Conservation (phyloP, 2,113 vertebrate genomes). For the Callipepla squamata region DNA sequence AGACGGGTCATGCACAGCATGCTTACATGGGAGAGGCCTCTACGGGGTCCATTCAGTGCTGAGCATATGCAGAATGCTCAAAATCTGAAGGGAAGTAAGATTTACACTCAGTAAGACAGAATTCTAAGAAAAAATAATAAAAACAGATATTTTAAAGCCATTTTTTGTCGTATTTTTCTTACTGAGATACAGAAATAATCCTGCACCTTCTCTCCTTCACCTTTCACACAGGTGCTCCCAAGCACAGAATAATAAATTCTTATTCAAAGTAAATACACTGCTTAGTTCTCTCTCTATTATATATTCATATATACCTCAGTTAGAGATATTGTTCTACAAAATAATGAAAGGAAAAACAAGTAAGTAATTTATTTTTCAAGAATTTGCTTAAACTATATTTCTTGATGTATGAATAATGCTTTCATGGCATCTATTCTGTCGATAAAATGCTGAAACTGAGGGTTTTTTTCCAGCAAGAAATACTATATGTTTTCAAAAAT, state of each 20-base stretch:
- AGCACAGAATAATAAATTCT: neutral
- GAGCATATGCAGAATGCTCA: neutral
- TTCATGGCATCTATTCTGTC: neutral
- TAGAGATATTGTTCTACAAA: neutral
- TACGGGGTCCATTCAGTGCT: neutral
- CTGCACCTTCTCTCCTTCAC: neutral
- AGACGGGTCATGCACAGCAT: accelerated
- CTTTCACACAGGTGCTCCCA: neutral
- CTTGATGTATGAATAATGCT: neutral
- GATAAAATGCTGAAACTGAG: neutral
- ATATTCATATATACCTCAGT: neutral
- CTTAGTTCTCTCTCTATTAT: neutral
- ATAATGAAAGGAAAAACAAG: neutral
- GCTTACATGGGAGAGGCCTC: neutral
- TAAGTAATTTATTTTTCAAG: neutral
- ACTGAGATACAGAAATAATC: neutral
- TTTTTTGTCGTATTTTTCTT: neutral
- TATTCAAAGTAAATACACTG: neutral
- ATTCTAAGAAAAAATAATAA: no score
- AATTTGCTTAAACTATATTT: neutral
- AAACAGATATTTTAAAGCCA: neutral
- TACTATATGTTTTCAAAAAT: neutral
- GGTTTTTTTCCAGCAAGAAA: neutral
- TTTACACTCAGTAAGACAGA: neutral
- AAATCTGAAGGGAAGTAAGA: neutral